These are phyloP conservation scores for Anoplius nigerrimus DNA, from an alignment of 2,888 invertebrate species.

Conservation along the genomic window DNA sequence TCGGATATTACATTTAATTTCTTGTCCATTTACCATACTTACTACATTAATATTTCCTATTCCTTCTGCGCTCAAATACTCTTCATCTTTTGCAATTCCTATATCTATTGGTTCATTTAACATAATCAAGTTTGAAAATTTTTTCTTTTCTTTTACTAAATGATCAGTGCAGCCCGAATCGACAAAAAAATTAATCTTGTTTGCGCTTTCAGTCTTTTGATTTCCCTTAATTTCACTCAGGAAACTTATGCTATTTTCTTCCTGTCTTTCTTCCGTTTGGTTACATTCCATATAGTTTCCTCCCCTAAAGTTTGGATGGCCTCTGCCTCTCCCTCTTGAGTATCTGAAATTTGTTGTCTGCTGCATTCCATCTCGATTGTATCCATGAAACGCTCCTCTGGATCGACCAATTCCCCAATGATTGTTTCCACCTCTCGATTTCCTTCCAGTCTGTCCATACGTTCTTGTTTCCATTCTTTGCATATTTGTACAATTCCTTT, in stretches of 20 bases:
- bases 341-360: not conserved
- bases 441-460: not conserved
- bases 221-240: not conserved
- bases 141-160: constrained; percentile 9
- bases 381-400: too few species aligned
- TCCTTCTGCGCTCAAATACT: constrained; percentile 7
- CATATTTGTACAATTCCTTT: not conserved
- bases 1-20: not conserved
- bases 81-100: constrained; percentile 8
- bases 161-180: constrained; percentile 26
- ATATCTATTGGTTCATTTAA: constrained; percentile 14
- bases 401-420: not conserved
- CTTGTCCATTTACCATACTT: not conserved
- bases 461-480: not conserved
- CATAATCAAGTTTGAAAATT: constrained; percentile 6
- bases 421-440: not conserved
- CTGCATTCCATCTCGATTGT: too few species aligned
- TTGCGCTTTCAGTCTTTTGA: not conserved
- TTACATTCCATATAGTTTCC: constrained; percentile 4
- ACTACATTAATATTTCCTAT: not conserved
- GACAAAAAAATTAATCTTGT: not conserved
- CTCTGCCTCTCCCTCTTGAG: not conserved
- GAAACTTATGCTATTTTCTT: constrained; percentile 8
- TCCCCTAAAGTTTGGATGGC: not conserved
- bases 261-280: not conserved